phyloP scores from a whole-genome alignment of 1,140 invertebrate genomes.

The Sitophilus oryzae region DNA sequence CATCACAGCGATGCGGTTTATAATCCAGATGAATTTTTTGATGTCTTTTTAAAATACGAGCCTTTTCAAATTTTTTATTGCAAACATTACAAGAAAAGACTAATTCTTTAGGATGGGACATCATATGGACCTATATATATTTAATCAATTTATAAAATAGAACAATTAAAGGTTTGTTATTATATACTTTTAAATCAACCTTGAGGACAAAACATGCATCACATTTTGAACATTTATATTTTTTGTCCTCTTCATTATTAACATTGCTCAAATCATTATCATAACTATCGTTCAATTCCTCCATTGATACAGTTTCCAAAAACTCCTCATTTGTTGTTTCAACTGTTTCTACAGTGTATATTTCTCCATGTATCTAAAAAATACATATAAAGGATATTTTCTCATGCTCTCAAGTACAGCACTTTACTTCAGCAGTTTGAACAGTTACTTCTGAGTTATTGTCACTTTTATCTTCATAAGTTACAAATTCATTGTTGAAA shows the following conservation, averaged over 20 bases:
- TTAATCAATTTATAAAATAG: not conserved
- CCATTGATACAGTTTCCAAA: not conserved
- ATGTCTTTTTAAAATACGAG: conserved; percentile 47
- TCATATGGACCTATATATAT: conserved; percentile 41
- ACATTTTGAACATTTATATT: conserved; percentile 42
- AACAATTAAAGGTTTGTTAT: not conserved
- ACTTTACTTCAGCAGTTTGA: not conserved
- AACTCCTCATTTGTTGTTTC: not conserved
- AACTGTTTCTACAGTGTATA: conserved; percentile 15
- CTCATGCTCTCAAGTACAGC: too few species aligned
- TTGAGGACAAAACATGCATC: conserved; percentile 37
- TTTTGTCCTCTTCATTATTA: conserved; percentile 22
- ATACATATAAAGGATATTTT: too few species aligned
- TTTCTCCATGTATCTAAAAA: conserved; percentile 11
- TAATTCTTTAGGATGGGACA: conserved; percentile 41
- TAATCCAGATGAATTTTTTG: conserved; percentile 45
- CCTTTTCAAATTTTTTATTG: conserved; percentile 46
- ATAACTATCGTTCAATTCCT: conserved; percentile 2
- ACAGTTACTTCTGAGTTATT: not conserved
- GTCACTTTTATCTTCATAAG: not conserved
- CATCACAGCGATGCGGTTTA: conserved; percentile 47
- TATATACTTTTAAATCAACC: conserved; percentile 42
- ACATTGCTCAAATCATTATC: conserved; percentile 8
- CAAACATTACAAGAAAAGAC: conserved; percentile 46
- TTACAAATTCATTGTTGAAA: conserved; percentile 1